Percentiles rank a stretch among this genome's conserved stretches.
Evolutionary conservation across 2,797 vertebrate genomes (phyloP).

Genomic region (Melanotaenia pygmaea): DNA sequence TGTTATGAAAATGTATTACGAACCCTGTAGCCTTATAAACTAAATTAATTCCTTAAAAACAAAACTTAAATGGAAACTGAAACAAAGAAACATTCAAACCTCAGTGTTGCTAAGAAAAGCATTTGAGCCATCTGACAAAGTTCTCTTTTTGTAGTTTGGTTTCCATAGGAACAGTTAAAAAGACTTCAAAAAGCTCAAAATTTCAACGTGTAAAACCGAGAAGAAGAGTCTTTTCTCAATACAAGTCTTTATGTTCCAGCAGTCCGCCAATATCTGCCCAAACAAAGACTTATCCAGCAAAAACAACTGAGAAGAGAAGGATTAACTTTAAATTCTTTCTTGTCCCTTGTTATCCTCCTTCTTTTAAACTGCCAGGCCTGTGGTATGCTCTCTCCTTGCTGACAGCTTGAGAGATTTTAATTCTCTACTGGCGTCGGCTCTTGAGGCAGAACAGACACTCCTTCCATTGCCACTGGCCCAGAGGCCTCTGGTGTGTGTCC

Average conservation of each 20-base stretch:
- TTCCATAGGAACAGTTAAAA: slow-evolving; percentile 81
- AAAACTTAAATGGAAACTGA: slow-evolving; percentile 55
- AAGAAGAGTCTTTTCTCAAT: slow-evolving; percentile 60
- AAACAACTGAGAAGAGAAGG: slow-evolving; percentile 25
- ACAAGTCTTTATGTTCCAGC: slow-evolving; percentile 54
- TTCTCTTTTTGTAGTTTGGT: slow-evolving; percentile 67
- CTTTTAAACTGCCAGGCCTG: slow-evolving; percentile 9
- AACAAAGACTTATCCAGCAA: slow-evolving; percentile 41
- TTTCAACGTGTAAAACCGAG: slow-evolving; percentile 70
- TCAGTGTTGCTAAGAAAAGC: slow-evolving; percentile 60
- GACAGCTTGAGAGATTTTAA: slow-evolving; percentile 67
- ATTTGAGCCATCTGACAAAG: slow-evolving; percentile 48
- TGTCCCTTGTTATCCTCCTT: slow-evolving; percentile 43
- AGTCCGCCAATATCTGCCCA: slow-evolving; percentile 30
- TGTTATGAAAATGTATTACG: slow-evolving; percentile 16
- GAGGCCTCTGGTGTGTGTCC: slow-evolving; percentile 53
- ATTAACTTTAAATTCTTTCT: slow-evolving; percentile 17
- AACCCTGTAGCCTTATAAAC: slow-evolving; percentile 59
- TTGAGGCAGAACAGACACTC: slow-evolving; percentile 64
- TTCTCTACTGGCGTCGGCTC: slow-evolving; percentile 91
- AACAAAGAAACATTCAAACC: slow-evolving; percentile 58
- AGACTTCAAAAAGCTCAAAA: slow-evolving; percentile 72
- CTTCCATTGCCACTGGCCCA: slow-evolving; percentile 41
- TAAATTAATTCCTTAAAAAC: slow-evolving; percentile 29
- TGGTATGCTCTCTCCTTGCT: slow-evolving; percentile 4